Conservation (phyloP, 2,797 vertebrate species). For the Smutsia gigantea region DNA sequence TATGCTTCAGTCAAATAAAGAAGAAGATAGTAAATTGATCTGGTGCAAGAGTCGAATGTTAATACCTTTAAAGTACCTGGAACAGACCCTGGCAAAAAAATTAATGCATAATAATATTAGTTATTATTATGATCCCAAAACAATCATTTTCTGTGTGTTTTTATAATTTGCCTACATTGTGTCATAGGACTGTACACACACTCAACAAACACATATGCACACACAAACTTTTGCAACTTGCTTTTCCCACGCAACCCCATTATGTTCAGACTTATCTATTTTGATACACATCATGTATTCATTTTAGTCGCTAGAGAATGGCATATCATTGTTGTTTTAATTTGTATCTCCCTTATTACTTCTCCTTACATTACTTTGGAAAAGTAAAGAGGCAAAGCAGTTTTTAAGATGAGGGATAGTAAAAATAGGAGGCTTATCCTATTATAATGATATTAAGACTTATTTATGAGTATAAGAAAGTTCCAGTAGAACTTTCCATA, state of each 20-base stretch:
- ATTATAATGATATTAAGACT: background rate
- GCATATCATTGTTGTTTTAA: background rate
- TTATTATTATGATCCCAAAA: background rate
- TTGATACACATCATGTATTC: background rate
- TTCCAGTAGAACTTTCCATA: background rate
- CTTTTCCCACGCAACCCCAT: background rate
- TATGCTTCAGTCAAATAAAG: constrained; percentile 12
- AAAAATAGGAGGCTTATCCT: background rate
- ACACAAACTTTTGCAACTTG: background rate
- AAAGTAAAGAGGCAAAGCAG: background rate
- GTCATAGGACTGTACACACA: background rate
- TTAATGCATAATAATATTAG: constrained; percentile 21
- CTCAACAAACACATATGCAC: background rate
- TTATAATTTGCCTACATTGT: background rate
- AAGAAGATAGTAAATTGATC: constrained; percentile 21
- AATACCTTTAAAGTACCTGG: background rate
- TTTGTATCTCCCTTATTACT: background rate
- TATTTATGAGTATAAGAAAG: background rate
- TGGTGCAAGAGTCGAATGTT: background rate
- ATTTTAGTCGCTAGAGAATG: background rate
- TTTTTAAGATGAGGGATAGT: constrained; percentile 22
- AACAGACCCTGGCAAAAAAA: constrained; percentile 11
- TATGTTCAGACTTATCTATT: background rate
- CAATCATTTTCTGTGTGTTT: background rate
- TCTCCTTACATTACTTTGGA: background rate